Evolutionary conservation across 2,113 vertebrate species (phyloP).

Genomic region (Spermophilus dauricus): DNA sequence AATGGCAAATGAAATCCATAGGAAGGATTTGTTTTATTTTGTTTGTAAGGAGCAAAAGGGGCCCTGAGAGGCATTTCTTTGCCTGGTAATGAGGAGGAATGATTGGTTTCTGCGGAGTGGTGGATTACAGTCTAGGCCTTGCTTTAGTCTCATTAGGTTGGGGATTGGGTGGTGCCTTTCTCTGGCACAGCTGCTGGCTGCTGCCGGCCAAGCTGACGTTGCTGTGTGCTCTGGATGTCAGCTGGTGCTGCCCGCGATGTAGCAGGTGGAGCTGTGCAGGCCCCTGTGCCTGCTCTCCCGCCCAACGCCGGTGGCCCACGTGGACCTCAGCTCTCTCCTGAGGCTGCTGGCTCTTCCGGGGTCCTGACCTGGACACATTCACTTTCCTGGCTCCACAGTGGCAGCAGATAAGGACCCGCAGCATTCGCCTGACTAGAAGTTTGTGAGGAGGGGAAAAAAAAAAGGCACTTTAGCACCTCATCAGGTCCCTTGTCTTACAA

Average conservation of each 20-base stretch:
- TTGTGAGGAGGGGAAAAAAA: neutral
- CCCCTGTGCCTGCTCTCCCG: neutral
- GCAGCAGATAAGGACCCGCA: rapidly evolving
- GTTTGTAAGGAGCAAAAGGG: constrained; percentile 71
- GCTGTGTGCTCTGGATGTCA: neutral
- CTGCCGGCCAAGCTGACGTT: neutral
- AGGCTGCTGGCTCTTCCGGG: neutral
- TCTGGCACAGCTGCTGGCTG: neutral
- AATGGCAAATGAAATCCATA: constrained; percentile 82
- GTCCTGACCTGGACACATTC: no score
- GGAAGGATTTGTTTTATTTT: constrained; percentile 84
- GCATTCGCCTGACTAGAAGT: neutral
- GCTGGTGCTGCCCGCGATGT: no score
- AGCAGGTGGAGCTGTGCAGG: neutral
- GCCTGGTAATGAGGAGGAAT: constrained; percentile 62
- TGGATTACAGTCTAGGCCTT: constrained; percentile 35
- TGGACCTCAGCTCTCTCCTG: neutral
- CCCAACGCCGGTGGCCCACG: rapidly evolving
- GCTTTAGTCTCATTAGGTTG: neutral
- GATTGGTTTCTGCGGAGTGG: constrained; percentile 48
- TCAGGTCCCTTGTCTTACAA: neutral
- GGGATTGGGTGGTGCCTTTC: neutral
- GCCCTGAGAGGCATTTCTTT: constrained; percentile 66
- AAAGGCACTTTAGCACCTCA: neutral
- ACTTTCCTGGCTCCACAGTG: neutral